phyloP scores from a whole-genome alignment of 37 sponge, comb jelly and placozoan genomes.

The Oopsacas minuta region DNA sequence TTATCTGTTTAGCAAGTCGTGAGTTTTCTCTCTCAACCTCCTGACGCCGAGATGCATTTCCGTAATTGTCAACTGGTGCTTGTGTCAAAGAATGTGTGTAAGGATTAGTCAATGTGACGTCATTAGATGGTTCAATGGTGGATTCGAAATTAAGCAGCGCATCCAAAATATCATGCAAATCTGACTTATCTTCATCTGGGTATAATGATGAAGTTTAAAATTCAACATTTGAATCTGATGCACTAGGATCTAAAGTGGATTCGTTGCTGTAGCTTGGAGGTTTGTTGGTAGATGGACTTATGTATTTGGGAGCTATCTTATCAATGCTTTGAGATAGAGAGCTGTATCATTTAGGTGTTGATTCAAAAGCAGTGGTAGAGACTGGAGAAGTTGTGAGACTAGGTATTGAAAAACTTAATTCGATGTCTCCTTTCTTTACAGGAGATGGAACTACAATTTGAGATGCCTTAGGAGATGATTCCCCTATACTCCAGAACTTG shows the following conservation, averaged over 20 bases:
- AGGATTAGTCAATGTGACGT: background rate
- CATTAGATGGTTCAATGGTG: background rate
- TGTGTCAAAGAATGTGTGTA: background rate
- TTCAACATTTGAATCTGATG: background rate
- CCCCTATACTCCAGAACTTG: background rate
- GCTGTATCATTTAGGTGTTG: background rate
- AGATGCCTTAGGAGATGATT: background rate
- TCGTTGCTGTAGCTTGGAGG: background rate
- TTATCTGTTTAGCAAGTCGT: background rate
- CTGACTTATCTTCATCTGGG: background rate
- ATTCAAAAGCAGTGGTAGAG: background rate
- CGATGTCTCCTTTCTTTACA: background rate
- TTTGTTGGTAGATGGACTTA: background rate
- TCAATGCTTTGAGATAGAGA: background rate
- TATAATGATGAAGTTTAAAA: background rate
- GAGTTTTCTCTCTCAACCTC: slow-evolving; percentile 7
- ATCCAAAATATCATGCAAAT: background rate
- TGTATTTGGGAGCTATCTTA: too few species aligned
- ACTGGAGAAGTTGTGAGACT: background rate
- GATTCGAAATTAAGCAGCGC: background rate
- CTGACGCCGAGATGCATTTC: background rate
- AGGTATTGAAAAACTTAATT: background rate
- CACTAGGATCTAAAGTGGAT: background rate
- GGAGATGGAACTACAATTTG: too few species aligned
- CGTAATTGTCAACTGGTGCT: background rate